Evolutionary conservation across 92 coral and sea anemone species (phyloP), one percentile per base, ranked within the genome.

Genomic region (Epizoanthus stellaris): DNA sequence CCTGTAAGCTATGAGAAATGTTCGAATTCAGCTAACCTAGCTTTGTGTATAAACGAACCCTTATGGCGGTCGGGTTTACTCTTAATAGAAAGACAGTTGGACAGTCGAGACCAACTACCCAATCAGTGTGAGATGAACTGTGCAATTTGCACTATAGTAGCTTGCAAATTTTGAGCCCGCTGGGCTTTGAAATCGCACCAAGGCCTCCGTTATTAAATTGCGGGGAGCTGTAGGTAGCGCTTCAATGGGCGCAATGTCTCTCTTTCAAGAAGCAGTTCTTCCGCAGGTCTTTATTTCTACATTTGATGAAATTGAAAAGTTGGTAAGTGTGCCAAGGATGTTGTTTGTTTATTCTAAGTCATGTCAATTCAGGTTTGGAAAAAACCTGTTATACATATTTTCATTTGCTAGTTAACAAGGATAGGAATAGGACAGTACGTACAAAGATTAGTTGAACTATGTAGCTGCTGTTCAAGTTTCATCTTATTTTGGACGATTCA

Each of bases 131-230:
- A 76, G 42, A 23, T 40, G 58, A 62, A 79, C 83, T 42, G 54
- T 79, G 72, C 70, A 79, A 79, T 79, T 79, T 79, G 83, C 83
- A 63, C 83, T 63, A 19, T 76, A 76, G 82, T 76, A 45, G 43
- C 43, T 79, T 79, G 20, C 58, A 61, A 79, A 62, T 39, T 58
- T 40, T 64, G 56, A 79, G 39, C 83, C 83, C 25, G 83, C 83
- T 79, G 83, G 54, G 83, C 59, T 20, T 13, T 61, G 42, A 64
- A 63, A 63, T 79, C 72, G 64, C 71, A 42, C 83, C 59, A 63
- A 54, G 40, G 38, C 42, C 16, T 8, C 71, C 23, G 21, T 79
- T 79, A 43, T 40, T 79, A 79, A 42, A 9, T n/a, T 40, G n/a
- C n/a, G n/a, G 72, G 8, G 40, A 20, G 13, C 39, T 36, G 23